phyloP scores from a whole-genome alignment of 2,797 vertebrate genomes.

The Neoniphon sammara region DNA sequence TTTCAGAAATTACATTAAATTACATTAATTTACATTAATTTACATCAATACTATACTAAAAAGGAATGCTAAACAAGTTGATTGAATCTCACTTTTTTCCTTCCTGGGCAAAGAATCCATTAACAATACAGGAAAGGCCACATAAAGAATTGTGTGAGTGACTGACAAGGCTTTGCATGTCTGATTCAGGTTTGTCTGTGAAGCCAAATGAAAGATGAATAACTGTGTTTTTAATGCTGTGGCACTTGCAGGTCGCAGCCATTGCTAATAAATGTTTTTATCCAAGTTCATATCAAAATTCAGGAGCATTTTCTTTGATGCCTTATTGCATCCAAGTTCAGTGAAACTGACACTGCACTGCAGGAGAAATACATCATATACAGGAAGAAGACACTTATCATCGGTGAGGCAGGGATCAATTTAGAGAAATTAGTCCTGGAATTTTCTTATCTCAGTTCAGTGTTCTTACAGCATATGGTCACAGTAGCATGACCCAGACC shows the following conservation, averaged over 20 bases:
- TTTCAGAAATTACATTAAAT: too few species aligned
- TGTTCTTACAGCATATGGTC: neutral
- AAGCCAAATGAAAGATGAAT: neutral
- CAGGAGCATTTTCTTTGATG: neutral
- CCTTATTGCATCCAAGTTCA: neutral
- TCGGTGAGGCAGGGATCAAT: neutral
- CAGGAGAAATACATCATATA: neutral
- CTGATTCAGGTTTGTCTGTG: neutral
- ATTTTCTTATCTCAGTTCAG: conserved; percentile 14
- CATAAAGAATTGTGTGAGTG: neutral
- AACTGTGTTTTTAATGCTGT: neutral
- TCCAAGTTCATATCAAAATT: neutral
- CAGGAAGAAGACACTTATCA: neutral
- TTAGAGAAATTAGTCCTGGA: neutral
- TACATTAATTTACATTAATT: neutral
- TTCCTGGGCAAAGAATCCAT: too few species aligned
- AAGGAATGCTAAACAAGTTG: neutral
- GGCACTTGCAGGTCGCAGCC: neutral
- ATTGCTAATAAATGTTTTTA: conserved; percentile 8
- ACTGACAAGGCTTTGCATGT: neutral
- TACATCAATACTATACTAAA: neutral
- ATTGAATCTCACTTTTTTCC: neutral
- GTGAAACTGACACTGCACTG: neutral
- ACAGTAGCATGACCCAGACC: neutral
- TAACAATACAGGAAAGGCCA: neutral